phyloP scores from a whole-genome alignment of 2,888 invertebrate species.

The Baronia brevicornis region DNA sequence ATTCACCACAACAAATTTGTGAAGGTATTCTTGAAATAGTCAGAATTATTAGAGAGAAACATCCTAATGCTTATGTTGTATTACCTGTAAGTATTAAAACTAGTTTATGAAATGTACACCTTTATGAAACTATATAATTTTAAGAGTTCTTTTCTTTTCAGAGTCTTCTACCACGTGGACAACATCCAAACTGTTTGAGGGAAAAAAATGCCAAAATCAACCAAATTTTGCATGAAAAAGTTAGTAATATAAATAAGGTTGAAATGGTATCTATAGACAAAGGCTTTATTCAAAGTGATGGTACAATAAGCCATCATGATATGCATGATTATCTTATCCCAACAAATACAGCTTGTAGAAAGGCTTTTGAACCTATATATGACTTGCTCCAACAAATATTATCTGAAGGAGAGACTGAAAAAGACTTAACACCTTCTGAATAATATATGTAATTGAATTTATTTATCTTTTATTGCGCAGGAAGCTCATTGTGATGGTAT shows the following conservation, averaged over 20 bases:
- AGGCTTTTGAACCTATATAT: slow-evolving; percentile 89
- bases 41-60: slow-evolving; percentile 82
- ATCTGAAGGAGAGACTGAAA: slow-evolving; percentile 84
- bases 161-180: slow-evolving; percentile 92
- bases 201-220: slow-evolving; percentile 87
- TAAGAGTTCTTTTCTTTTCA: slow-evolving; percentile 54
- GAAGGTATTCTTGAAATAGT: slow-evolving; percentile 89
- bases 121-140: slow-evolving; percentile 4
- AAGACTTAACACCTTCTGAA: slow-evolving; percentile 83
- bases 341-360: slow-evolving; percentile 89
- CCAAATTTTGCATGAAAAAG: slow-evolving; percentile 79
- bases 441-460: slow-evolving; percentile 39
- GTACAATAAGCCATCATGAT: slow-evolving; percentile 90
- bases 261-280: slow-evolving; percentile 88
- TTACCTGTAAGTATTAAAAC: slow-evolving; percentile 82
- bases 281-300: slow-evolving; percentile 85
- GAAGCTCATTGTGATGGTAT: slow-evolving; percentile 65
- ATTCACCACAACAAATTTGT: slow-evolving; percentile 86
- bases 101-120: background rate
- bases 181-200: slow-evolving; percentile 86
- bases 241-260: slow-evolving; percentile 79
- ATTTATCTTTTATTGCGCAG: slow-evolving; percentile 43
- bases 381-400: slow-evolving; percentile 86
- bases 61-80: slow-evolving; percentile 87
- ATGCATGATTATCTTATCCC: slow-evolving; percentile 94